phyloP scores from a whole-genome alignment of 2,888 invertebrate genomes.

The Slavum lentiscoides region DNA sequence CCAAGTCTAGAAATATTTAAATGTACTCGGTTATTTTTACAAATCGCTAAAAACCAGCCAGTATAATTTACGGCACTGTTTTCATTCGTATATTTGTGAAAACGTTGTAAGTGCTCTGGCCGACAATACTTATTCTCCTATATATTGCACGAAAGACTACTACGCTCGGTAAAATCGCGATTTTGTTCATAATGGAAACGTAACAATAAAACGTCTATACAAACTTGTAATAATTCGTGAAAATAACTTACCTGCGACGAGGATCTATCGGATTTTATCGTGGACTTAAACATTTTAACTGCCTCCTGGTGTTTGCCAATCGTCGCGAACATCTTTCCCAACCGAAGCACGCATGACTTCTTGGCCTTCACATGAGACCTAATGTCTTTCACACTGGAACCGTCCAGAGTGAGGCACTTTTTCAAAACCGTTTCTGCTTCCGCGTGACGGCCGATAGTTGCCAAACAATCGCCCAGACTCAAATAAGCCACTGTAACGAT shows the following conservation, averaged over 20 bases:
- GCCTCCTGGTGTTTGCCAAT: conserved; percentile 81
- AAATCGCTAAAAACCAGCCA: too few species aligned
- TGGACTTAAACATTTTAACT: conserved; percentile 81
- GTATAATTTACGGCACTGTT: too few species aligned
- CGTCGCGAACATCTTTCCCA: conserved; percentile 82
- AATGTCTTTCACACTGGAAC: conserved; percentile 82
- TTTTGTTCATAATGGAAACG: too few species aligned
- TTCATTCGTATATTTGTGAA: too few species aligned
- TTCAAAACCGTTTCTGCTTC: conserved; percentile 82
- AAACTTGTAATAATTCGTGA: neutral
- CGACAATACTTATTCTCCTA: too few species aligned
- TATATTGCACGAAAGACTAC: too few species aligned
- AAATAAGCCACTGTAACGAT: conserved; percentile 82
- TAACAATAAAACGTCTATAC: neutral
- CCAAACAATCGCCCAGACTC: conserved; percentile 86
- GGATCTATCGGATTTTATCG: conserved; percentile 77
- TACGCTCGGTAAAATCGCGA: too few species aligned
- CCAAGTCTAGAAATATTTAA: too few species aligned
- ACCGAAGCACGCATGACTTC: conserved; percentile 86
- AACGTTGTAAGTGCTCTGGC: too few species aligned
- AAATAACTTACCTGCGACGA: conserved; percentile 72
- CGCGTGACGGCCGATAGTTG: conserved; percentile 76
- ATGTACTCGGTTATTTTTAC: too few species aligned
- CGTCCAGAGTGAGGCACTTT: conserved; percentile 82
- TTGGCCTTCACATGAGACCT: conserved; percentile 86